Conservation (phyloP, 2,113 vertebrate species). For the Loxodonta africana region DNA sequence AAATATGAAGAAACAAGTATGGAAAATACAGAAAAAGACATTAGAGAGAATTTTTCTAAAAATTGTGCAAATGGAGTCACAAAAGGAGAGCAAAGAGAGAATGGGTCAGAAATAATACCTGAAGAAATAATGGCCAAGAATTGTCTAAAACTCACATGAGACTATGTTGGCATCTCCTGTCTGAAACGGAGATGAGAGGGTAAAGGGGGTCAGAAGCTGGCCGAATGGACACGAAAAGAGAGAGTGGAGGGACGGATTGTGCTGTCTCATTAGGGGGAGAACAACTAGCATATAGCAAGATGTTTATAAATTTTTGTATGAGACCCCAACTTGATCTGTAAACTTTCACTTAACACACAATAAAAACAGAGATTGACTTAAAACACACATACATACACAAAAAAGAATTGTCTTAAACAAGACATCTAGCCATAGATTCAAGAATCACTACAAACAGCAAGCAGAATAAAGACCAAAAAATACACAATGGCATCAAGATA, state of each 20-base stretch:
- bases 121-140: neutral
- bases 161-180: too few species aligned
- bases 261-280: too few species aligned
- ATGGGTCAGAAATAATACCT: neutral
- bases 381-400: too few species aligned
- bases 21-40: neutral
- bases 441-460: neutral
- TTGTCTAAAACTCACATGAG: neutral
- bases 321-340: too few species aligned
- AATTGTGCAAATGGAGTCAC: neutral
- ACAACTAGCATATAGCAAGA: too few species aligned
- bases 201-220: too few species aligned
- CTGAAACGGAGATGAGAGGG: too few species aligned
- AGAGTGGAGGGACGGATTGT: too few species aligned
- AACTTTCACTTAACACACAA: too few species aligned
- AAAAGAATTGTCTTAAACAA: neutral
- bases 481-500: neutral
- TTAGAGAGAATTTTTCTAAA: neutral
- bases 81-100: neutral
- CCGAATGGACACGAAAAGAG: too few species aligned
- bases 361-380: too few species aligned
- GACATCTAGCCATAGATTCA: neutral
- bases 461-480: constrained; percentile 13
- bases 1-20: neutral
- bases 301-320: too few species aligned